Conservation (phyloP, 2,888 invertebrate genomes). For the Sinodicranocentrus sp. region DNA sequence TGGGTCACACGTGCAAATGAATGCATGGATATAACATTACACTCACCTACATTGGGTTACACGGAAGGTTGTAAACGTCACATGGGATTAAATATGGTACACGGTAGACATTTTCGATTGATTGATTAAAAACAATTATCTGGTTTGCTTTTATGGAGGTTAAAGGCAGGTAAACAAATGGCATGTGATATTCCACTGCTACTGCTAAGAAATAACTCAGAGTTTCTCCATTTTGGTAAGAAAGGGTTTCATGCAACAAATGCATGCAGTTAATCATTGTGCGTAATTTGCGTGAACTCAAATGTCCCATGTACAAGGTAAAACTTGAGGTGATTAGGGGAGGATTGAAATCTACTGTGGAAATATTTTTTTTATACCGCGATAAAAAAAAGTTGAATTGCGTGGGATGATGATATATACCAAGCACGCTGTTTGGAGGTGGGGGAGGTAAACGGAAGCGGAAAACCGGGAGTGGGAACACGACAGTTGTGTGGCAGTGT, state of each 20-base stretch:
- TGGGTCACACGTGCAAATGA: too few species aligned
- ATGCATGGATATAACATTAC: too few species aligned
- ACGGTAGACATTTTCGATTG: constrained; percentile 17
- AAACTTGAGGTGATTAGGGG: neutral
- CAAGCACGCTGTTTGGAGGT: too few species aligned
- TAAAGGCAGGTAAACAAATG: constrained; percentile 12
- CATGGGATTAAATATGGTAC: too few species aligned
- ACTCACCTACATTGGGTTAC: too few species aligned
- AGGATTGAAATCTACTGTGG: neutral
- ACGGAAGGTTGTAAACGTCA: too few species aligned
- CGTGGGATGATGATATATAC: too few species aligned
- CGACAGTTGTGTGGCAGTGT: neutral
- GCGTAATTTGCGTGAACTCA: neutral
- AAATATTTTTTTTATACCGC: neutral
- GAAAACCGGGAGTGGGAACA: too few species aligned
- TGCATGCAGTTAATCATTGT: neutral
- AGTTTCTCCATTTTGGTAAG: too few species aligned
- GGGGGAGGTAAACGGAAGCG: too few species aligned
- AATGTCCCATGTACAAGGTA: neutral
- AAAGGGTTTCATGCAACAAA: neutral
- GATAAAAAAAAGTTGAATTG: too few species aligned
- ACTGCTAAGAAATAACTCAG: neutral
- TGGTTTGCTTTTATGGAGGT: constrained; percentile 23
- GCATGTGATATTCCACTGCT: neutral
- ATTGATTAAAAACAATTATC: constrained; percentile 59